Conservation (phyloP, 2,888 invertebrate species). For the Dasypogon diadema region DNA sequence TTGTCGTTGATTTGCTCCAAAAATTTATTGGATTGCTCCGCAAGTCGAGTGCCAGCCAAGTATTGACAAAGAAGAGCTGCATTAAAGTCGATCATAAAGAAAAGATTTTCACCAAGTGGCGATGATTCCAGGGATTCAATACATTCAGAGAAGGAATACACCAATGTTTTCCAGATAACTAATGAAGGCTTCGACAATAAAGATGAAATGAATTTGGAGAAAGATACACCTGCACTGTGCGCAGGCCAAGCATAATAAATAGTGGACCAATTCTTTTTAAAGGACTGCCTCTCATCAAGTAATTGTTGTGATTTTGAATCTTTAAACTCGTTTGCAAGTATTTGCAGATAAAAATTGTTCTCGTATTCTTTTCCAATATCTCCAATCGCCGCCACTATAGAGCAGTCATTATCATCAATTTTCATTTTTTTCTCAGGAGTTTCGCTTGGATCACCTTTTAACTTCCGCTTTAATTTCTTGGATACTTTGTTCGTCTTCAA, state of each 20-base stretch:
- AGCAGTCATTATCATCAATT: not conserved
- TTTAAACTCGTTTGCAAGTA: constrained; percentile 59
- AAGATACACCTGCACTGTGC: constrained; percentile 61
- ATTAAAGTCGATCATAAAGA: constrained; percentile 64
- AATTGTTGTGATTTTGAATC: constrained; percentile 7
- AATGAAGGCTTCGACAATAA: constrained; percentile 65
- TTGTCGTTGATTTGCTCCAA: constrained; percentile 59
- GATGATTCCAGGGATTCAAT: constrained; percentile 29
- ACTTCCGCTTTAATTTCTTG: constrained; percentile 57
- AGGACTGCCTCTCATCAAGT: not conserved
- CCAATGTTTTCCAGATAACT: constrained; percentile 65
- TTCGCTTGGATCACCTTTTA: constrained; percentile 18
- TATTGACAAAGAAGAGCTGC: constrained; percentile 64
- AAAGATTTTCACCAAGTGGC: constrained; percentile 59
- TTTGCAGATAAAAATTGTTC: constrained; percentile 56
- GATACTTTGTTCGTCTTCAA: constrained; percentile 58
- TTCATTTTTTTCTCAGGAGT: constrained; percentile 10
- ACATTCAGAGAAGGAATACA: constrained; percentile 60
- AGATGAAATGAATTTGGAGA: constrained; percentile 63
- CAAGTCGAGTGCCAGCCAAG: constrained; percentile 62
- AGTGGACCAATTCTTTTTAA: constrained; percentile 57
- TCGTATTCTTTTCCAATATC: not conserved
- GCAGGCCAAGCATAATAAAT: constrained; percentile 63
- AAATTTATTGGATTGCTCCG: constrained; percentile 64
- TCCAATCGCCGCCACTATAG: not conserved